Base-by-base conservation (phyloP, 2,113 vertebrate genomes). In the Bagarius yarrelli region DNA sequence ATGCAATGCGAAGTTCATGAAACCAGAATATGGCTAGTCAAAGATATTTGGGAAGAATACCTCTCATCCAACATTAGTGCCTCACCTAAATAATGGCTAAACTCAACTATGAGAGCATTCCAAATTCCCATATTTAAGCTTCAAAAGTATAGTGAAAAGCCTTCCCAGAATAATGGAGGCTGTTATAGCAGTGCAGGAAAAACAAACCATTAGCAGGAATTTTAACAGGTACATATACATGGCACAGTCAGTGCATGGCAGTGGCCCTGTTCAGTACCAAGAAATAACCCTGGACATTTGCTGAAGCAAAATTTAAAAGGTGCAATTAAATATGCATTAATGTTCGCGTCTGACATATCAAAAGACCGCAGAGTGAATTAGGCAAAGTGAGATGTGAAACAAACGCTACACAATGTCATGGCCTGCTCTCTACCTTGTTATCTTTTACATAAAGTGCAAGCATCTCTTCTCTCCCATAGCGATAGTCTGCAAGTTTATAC, bases 401-500 rank as follows among this genome's bases (percentile, higher is more conserved):
- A 34, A 21, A 25, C 34, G 32, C 3, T 16, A 32, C 5, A 44
- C 18, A 57, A 2, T 21, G 18, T 8, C 6, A 23, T 5, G 34
- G n/a, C 15, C n/a, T 15, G 19, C 4, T 52, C 69, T 92, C 89
- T 88, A 98, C 98, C 97, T 98, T 96, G 91, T 95, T 97, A 88
- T 99, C 96, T 94, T 98, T 98, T 94, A 99, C 91, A 92, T 99
- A 99, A 98, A 99, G 97, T 97, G 97, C 98, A 95, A 99, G 90
- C 97, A 98, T 99, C 94, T 99, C 98, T 96, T 99, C 98, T 95
- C 97, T 95, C 86, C 97, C 96, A 25, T 99, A 99, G 86, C 96
- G 97, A 92, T 97, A 98, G 91, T 99, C 97, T 93, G 97, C 96
- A 92, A 99, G 95, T 90, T 98, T 99, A 93, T 99, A 99, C 92